phyloP scores from a whole-genome alignment of 1,140 invertebrate genomes.

The Episyrphus balteatus region DNA sequence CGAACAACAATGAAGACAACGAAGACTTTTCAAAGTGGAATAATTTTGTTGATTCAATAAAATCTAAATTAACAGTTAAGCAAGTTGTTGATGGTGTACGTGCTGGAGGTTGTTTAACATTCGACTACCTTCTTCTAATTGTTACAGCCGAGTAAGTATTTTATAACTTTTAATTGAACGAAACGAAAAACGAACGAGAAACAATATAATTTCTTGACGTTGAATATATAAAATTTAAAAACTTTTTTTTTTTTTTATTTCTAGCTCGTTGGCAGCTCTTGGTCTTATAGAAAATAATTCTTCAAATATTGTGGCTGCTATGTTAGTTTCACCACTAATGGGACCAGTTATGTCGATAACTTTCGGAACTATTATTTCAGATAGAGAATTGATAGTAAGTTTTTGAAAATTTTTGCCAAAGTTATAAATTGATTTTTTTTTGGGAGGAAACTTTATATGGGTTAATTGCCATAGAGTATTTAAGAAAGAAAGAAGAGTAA shows the following conservation, averaged over 20 bases:
- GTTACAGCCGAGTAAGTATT: conserved; percentile 64
- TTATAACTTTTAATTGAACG: not conserved
- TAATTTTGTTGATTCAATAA: conserved; percentile 57
- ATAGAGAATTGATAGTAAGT: conserved; percentile 43
- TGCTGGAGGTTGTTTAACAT: conserved; percentile 63
- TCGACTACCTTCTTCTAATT: conserved; percentile 69
- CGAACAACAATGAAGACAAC: conserved; percentile 14
- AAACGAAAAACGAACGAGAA: too few relatives aligned
- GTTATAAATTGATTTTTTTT: too few relatives aligned
- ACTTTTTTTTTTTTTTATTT: not conserved
- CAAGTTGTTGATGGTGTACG: conserved; percentile 73
- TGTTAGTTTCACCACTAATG: conserved; percentile 81
- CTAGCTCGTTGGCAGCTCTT: conserved; percentile 44
- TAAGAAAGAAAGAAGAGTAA: too few relatives aligned
- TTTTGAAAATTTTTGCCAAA: not conserved
- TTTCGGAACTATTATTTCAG: conserved; percentile 70
- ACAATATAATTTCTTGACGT: too few relatives aligned
- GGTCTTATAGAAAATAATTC: conserved; percentile 54
- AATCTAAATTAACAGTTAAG: conserved; percentile 70
- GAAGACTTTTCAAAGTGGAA: conserved; percentile 49
- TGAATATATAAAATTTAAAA: too few relatives aligned
- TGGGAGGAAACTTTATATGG: too few relatives aligned
- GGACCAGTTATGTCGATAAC: conserved; percentile 77
- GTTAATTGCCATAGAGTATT: too few relatives aligned
- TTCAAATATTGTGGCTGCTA: conserved; percentile 72